Base-by-base conservation (phyloP, 2,888 invertebrate genomes). In the Ochlodes sylvanus region DNA sequence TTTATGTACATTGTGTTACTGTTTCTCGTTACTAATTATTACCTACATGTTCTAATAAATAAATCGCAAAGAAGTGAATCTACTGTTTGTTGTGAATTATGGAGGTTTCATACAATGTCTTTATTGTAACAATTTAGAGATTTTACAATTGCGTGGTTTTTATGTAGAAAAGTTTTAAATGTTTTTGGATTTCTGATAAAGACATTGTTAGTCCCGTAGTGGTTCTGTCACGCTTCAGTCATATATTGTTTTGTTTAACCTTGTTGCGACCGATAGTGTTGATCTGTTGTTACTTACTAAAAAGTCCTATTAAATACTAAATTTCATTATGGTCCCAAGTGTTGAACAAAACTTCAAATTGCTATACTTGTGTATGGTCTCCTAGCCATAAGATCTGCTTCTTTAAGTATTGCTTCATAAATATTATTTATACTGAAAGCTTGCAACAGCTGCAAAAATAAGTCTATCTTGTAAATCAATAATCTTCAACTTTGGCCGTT, bases 271-370 rank as follows among this genome's bases (percentile, higher is more conserved):
- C 86, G 63, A 62, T 55, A 56, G 34, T 67, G 44, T 56, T 44
- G 27, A 42, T 62, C 61, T 60, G 52, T 69, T 58, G 67, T 68
- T 70, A 41, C 75, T 79, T 80, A 65, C 77, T 76, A 76, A 72
- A 76, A 74, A 68, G 19, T 72, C 58, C 75, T 73, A 74, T 68
- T 69, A 17, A 74, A 71, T 75, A 73, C 72, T 79, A 75, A 74
- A 73, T 76, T 71, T 72, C 41, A 66, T 70, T 79, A 71, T 79
- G 89, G 88, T 89, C 89, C 85, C 91, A 88, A 90, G 91, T 78
- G 91, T 92, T 92, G 90, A 90, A 90, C 87, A 86, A 89, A 82
- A 89, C 90, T 86, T 83, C 81, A 83, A 89, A 91, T 91, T 89
- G 90, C 90, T 92, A 79, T 84, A 77, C 79, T 87, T 83, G 86